Evolutionary conservation across 2,113 vertebrate genomes (phyloP).

Genomic region (Pardalotus punctatus): DNA sequence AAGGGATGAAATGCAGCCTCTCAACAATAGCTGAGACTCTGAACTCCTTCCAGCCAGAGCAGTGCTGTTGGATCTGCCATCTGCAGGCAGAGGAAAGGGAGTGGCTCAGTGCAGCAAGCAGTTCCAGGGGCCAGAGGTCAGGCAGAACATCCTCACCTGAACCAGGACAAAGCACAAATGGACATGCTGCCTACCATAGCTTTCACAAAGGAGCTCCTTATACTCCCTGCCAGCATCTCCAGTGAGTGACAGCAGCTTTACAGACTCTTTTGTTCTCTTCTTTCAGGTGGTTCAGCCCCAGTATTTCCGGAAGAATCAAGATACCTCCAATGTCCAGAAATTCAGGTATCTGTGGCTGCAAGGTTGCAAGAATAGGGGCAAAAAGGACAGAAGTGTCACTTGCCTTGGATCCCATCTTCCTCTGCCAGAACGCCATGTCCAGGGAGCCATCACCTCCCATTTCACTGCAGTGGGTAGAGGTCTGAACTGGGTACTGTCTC

Average conservation of each 20-base stretch:
- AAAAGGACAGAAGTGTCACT: background rate
- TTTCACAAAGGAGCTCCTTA: conserved; percentile 88
- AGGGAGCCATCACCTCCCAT: background rate
- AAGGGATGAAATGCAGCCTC: background rate
- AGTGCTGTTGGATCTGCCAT: background rate
- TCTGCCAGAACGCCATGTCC: background rate
- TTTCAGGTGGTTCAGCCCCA: conserved; percentile 70
- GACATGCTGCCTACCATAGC: conserved; percentile 63
- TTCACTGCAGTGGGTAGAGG: background rate
- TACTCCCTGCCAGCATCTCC: conserved; percentile 77
- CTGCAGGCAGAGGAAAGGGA: background rate
- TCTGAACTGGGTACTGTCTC: background rate
- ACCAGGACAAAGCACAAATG: background rate
- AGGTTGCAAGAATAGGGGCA: conserved; percentile 50
- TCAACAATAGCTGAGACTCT: background rate
- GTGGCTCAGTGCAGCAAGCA: background rate
- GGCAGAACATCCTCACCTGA: background rate
- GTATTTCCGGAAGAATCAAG: conserved; percentile 82
- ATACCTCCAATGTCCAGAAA: conserved; percentile 83
- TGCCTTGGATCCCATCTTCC: background rate
- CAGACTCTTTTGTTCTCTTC: conserved; percentile 78
- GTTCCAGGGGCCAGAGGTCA: background rate
- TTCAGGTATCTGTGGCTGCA: conserved; percentile 80
- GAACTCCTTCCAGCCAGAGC: background rate
- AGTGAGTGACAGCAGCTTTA: conserved; percentile 78